These are phyloP conservation scores for Stictonetta naevosa DNA, from an alignment of 2,113 vertebrate species.

Conservation along the genomic window DNA sequence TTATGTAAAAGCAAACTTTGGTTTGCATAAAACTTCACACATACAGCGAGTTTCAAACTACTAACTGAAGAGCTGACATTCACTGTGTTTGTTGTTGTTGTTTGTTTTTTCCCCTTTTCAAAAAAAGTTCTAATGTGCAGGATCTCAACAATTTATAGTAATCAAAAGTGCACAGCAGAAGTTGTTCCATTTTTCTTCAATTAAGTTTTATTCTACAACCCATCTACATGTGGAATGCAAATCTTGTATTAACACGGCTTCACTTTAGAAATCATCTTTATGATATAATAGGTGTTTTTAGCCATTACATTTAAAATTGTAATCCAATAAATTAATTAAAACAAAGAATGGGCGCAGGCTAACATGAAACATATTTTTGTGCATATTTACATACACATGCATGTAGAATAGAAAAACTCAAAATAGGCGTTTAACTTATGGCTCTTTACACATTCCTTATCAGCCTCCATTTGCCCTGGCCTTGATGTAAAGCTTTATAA, in stretches of 20 bases:
- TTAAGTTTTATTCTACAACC: too few species aligned
- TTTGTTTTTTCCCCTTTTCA: not conserved
- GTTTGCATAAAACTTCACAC: not conserved
- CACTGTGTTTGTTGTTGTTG: too few species aligned
- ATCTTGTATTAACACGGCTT: too few species aligned
- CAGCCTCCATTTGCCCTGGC: not conserved
- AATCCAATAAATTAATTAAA: not conserved
- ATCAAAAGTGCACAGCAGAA: too few species aligned
- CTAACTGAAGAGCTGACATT: not conserved
- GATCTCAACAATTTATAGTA: too few species aligned
- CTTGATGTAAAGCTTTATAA: not conserved
- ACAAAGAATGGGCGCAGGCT: not conserved
- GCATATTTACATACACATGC: rapidly evolving
- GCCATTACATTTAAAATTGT: not conserved
- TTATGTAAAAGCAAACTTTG: too few species aligned
- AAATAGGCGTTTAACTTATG: not conserved
- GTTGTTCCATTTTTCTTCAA: too few species aligned
- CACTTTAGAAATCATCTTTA: not conserved
- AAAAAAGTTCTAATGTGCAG: too few species aligned
- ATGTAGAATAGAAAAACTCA: not conserved
- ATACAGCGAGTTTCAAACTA: not conserved
- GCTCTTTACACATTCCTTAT: not conserved
- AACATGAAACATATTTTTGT: not conserved
- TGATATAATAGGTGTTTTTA: not conserved
- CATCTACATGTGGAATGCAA: too few species aligned